Evolutionary conservation across 1,140 invertebrate species (phyloP), one percentile per base, ranked within the genome.

Genomic region (Lerema accius): DNA sequence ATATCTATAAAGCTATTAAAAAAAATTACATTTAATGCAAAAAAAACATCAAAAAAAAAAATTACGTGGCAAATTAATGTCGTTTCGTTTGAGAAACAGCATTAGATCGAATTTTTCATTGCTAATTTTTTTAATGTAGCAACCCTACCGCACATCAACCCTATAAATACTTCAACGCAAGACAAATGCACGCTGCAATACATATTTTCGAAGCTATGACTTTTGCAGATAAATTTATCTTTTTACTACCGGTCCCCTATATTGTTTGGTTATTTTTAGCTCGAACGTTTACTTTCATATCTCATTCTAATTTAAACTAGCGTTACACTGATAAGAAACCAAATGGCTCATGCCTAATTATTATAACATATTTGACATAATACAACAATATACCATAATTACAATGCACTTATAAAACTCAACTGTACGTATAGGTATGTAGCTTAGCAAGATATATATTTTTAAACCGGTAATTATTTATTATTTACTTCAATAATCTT

Each of bases 101-200:
- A n/a, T n/a, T n/a, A n/a, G n/a, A n/a, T n/a, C n/a, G n/a, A n/a
- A n/a, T n/a, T n/a, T n/a, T n/a, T n/a, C n/a, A n/a, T n/a, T n/a
- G n/a, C n/a, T n/a, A n/a, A n/a, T 46, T 13, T 55, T 55, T 17
- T 37, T 23, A 55, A 55, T 55, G 35, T 58, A 26, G 40, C 53
- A 58, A 32, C 58, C 39, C 66, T 53, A 32, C 56, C 48, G 37
- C 62, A 69, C 69, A 60, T 70, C 76, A 65, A 56, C 67, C 73
- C 71, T 84, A 84, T 82, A 80, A 86, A 86, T 82, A 83, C 71
- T 73, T 75, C 73, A 60, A 72, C 73, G 59, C 67, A 74, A 78
- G 74, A 80, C 79, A 81, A 78, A 80, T 81, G 78, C 80, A 79
- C 73, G 72, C 67, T 51, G 72, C 67, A 53, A 71, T 63, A 72